Evolutionary conservation across 2,113 vertebrate species (phyloP).

Genomic region (Pluvianellus socialis): DNA sequence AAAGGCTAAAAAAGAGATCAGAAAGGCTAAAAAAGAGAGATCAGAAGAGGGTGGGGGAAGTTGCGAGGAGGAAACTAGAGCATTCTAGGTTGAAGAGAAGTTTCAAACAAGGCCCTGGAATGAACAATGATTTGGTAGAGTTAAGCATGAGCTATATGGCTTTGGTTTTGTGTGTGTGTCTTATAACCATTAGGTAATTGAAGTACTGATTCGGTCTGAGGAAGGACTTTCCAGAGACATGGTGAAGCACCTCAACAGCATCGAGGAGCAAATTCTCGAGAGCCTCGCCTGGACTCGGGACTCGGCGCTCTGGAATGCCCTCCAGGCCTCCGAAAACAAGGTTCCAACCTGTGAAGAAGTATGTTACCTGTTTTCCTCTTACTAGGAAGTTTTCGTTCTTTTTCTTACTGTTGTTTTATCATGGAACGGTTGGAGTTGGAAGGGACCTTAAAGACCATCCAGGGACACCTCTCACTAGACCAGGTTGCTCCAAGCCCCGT

Average conservation of each 20-base stretch:
- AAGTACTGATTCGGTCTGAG: slow-evolving; percentile 95
- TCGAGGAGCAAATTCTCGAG: slow-evolving; percentile 96
- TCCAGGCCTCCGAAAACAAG: slow-evolving; percentile 80
- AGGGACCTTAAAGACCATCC: not conserved
- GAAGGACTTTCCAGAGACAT: slow-evolving; percentile 96
- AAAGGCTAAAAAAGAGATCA: not conserved
- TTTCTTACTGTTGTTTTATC: not conserved
- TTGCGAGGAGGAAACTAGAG: not conserved
- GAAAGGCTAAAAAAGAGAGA: not conserved
- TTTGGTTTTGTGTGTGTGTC: not conserved
- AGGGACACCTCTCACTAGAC: not conserved
- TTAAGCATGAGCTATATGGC: not conserved
- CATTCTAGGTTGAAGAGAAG: accelerated
- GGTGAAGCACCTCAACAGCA: slow-evolving; percentile 95
- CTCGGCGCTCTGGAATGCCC: slow-evolving; percentile 87
- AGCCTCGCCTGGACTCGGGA: slow-evolving; percentile 86
- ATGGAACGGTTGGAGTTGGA: not conserved
- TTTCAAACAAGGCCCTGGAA: not conserved
- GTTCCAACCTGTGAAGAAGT: slow-evolving; percentile 97
- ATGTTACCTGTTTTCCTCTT: not conserved
- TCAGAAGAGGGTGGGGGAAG: not conserved
- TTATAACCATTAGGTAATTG: slow-evolving; percentile 84
- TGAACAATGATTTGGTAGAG: not conserved
- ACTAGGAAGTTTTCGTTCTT: not conserved
- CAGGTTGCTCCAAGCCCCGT: not conserved